Conservation (phyloP, 2,797 vertebrate genomes). For the Anguilla obscura region DNA sequence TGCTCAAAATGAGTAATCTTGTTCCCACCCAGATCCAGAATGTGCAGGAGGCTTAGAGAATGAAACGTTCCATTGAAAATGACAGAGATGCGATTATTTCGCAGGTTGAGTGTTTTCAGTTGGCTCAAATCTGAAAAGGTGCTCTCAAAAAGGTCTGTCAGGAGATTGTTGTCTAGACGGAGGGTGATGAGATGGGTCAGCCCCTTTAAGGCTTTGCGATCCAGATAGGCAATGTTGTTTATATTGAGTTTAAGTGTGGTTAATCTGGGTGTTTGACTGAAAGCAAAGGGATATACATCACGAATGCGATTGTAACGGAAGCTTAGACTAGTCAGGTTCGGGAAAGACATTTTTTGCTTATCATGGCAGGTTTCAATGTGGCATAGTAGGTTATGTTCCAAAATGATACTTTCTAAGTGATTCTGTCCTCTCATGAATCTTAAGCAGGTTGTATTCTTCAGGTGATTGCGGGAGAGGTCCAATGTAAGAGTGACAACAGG, state of each 20-base stretch:
- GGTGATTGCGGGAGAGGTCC: conserved; percentile 62
- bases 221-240: conserved; percentile 75
- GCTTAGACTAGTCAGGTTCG: conserved; percentile 55
- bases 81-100: conserved; percentile 78
- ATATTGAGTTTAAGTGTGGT: conserved; percentile 72
- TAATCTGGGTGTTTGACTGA: conserved; percentile 62
- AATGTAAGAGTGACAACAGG: conserved; percentile 56
- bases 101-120: conserved; percentile 74
- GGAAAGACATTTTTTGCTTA: not conserved
- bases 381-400: conserved; percentile 66
- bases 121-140: conserved; percentile 70
- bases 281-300: conserved; percentile 57
- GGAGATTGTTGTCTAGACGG: conserved; percentile 81
- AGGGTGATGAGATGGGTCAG: conserved; percentile 67
- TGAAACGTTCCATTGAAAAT: conserved; percentile 74
- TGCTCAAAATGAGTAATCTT: conserved; percentile 67
- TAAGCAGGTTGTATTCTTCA: conserved; percentile 54
- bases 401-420: conserved; percentile 42
- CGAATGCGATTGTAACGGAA: conserved; percentile 74
- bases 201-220: conserved; percentile 60
- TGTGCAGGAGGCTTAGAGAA: conserved; percentile 62
- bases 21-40: conserved; percentile 80
- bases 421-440: conserved; percentile 60
- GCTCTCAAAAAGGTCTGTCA: conserved; percentile 68
- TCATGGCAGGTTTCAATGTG: conserved; percentile 43